Evolutionary conservation across 2,113 vertebrate genomes (phyloP).

Genomic region (Coregonus clupeaformis): DNA sequence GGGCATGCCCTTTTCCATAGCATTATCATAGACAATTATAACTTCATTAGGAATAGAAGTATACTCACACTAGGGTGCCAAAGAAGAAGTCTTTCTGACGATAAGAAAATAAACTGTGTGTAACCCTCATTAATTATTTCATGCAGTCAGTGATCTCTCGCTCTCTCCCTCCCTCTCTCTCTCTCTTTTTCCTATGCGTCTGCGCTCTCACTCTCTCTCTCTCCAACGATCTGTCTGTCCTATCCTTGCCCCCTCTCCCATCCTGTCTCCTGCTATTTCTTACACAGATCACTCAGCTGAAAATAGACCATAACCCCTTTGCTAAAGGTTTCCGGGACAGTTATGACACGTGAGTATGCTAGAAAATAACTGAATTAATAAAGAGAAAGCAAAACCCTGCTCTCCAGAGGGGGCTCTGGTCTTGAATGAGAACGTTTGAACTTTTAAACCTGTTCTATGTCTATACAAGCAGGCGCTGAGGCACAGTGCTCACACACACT

Average conservation of each 20-base stretch:
- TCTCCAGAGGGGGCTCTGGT: neutral
- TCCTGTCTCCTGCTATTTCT: constrained; percentile 43
- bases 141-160: constrained; percentile 29
- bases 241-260: constrained; percentile 31
- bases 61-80: constrained; percentile 3
- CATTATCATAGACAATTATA: neutral
- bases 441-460: neutral
- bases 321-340: constrained; percentile 98
- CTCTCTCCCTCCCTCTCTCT: constrained; percentile 34
- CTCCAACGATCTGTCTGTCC: constrained; percentile 10
- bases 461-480: neutral
- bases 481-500: neutral
- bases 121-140: constrained; percentile 51
- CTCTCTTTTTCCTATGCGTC: constrained; percentile 16
- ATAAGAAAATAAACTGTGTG: constrained; percentile 10
- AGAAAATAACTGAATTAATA: constrained; percentile 9
- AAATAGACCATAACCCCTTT: constrained; percentile 97
- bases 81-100: constrained; percentile 10
- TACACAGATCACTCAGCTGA: constrained; percentile 92
- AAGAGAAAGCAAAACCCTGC: constrained; percentile 7
- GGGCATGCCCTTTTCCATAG: neutral
- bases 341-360: constrained; percentile 89
- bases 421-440: constrained; percentile 6
- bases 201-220: constrained; percentile 36
- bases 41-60: neutral